These are phyloP conservation scores for Smutsia gigantea DNA, from an alignment of 2,797 vertebrate species.

Conservation along the genomic window DNA sequence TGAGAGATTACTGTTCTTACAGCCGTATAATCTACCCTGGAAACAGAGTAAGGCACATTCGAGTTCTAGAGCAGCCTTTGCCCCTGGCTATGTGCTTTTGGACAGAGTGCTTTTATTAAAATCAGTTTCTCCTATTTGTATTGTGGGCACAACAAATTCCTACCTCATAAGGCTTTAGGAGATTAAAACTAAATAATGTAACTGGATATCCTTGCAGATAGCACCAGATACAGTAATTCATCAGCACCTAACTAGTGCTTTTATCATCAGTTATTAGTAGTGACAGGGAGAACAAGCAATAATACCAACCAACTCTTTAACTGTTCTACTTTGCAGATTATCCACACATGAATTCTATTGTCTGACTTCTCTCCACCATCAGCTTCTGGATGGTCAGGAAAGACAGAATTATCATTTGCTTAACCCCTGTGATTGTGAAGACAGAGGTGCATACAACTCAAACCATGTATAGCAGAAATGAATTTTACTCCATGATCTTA, in stretches of 20 bases:
- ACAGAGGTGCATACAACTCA: background rate
- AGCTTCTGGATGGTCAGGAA: background rate
- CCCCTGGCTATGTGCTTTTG: background rate
- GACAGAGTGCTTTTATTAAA: background rate
- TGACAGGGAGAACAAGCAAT: background rate
- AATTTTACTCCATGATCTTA: background rate
- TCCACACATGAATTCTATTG: background rate
- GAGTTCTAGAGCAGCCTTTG: background rate
- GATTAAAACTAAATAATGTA: background rate
- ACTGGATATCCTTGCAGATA: background rate
- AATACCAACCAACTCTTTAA: background rate
- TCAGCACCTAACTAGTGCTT: background rate
- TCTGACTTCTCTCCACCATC: background rate
- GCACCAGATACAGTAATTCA: background rate
- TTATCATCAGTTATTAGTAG: background rate
- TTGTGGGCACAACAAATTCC: background rate
- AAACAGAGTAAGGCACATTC: background rate
- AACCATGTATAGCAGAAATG: background rate
- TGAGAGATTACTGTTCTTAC: background rate
- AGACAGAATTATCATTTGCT: background rate
- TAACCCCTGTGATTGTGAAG: background rate
- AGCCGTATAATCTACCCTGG: accelerated
- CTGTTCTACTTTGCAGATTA: background rate
- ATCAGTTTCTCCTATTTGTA: background rate
- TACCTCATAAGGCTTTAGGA: background rate